phyloP scores from a whole-genome alignment of 2,888 invertebrate genomes.

The Nysson spinosus region DNA sequence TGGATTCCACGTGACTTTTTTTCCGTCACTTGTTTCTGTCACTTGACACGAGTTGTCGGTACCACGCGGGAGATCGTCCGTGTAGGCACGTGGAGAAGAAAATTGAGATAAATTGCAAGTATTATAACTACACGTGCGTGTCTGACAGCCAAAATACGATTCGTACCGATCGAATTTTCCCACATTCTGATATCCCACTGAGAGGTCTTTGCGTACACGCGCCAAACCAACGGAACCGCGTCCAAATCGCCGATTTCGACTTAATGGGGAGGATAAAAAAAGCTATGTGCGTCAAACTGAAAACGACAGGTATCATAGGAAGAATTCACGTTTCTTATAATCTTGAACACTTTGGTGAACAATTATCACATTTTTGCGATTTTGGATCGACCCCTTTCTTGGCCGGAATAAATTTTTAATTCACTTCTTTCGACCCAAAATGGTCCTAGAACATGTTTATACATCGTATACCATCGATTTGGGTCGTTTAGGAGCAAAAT shows the following conservation, averaged over 20 bases:
- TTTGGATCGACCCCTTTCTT: no score
- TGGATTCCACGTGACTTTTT: neutral
- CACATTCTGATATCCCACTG: constrained; percentile 10
- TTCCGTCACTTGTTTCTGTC: no score
- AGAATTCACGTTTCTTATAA: no score
- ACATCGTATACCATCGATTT: no score
- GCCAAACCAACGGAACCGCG: neutral
- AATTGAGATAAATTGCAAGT: constrained; percentile 28
- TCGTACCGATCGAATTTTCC: neutral
- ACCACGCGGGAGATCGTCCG: constrained; percentile 11
- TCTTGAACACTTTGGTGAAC: no score
- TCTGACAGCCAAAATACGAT: constrained; percentile 6
- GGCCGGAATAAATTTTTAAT: no score
- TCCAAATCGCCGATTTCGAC: neutral
- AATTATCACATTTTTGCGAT: no score
- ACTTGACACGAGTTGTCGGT: constrained; percentile 7
- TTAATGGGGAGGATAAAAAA: neutral
- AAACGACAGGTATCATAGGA: no score
- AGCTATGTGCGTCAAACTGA: no score
- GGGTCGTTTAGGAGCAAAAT: no score
- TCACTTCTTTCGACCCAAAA: no score
- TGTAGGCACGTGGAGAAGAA: constrained; percentile 15
- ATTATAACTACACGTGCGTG: constrained; percentile 37
- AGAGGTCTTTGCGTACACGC: constrained; percentile 6
- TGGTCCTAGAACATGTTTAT: no score